These are phyloP conservation scores for Amblyteles armatorius DNA, from an alignment of 2,888 invertebrate genomes.

Conservation along the genomic window DNA sequence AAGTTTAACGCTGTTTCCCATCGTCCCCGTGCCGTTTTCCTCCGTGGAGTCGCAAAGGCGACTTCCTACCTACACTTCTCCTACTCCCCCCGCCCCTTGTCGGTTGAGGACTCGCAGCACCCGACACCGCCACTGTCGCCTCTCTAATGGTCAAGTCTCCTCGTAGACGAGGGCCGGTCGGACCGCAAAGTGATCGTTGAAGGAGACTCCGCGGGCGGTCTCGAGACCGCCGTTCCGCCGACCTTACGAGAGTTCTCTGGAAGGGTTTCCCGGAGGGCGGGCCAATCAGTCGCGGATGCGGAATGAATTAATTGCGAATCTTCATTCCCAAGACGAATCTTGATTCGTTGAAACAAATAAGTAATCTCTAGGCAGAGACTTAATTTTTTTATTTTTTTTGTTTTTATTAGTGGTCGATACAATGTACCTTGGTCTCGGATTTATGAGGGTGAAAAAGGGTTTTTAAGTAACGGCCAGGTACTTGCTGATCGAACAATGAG, in stretches of 20 bases:
- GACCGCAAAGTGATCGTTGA: constrained; percentile 81
- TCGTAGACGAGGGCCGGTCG: constrained; percentile 74
- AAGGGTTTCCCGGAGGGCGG: constrained; percentile 25
- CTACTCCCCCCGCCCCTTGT: not conserved
- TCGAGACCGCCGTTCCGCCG: constrained; percentile 47
- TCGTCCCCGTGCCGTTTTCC: constrained; percentile 52
- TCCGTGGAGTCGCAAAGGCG: constrained; percentile 72
- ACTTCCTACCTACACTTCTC: not conserved
- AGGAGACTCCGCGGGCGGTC: constrained; percentile 41
- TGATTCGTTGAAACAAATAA: too few species aligned
- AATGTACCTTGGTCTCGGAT: too few species aligned
- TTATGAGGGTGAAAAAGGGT: too few species aligned
- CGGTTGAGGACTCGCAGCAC: constrained; percentile 32
- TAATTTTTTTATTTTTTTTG: too few species aligned
- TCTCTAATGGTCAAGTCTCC: constrained; percentile 81
- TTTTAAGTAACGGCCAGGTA: not conserved
- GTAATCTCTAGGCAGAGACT: too few species aligned
- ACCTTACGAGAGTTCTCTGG: constrained; percentile 52
- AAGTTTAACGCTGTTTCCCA: constrained; percentile 74
- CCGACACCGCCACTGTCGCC: constrained; percentile 66
- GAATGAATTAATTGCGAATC: constrained; percentile 42
- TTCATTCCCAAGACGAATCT: not conserved
- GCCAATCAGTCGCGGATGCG: constrained; percentile 44
- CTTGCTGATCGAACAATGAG: constrained; percentile 49
- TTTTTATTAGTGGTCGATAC: too few species aligned